A percentile compares a stretch with the other conserved stretches of the same genome.
These are phyloP conservation scores for Cynoglossus semilaevis DNA, from an alignment of 2,113 vertebrate genomes.

Conservation along the genomic window DNA sequence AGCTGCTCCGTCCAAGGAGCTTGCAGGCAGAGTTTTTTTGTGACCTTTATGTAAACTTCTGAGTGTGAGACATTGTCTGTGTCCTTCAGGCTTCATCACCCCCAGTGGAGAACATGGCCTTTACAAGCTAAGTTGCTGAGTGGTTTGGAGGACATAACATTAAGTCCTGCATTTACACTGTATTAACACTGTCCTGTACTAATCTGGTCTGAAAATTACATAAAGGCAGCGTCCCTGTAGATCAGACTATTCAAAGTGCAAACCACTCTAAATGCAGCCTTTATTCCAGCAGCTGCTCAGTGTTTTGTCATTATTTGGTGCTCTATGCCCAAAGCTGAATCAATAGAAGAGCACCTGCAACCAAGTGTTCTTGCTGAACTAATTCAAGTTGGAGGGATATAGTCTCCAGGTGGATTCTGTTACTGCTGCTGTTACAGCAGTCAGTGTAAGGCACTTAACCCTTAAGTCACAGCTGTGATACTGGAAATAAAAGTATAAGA, in stretches of 20 bases:
- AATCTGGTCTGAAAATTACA: constrained; percentile 33
- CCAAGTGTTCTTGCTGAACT: constrained; percentile 59
- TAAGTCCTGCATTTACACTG: constrained; percentile 27
- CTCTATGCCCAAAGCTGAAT: constrained; percentile 45
- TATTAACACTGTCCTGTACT: constrained; percentile 10
- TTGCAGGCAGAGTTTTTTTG: constrained; percentile 29
- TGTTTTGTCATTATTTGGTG: constrained; percentile 61
- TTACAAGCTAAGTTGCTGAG: neutral
- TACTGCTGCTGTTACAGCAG: constrained; percentile 22
- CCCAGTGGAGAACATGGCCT: constrained; percentile 9
- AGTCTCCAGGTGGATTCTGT: constrained; percentile 38
- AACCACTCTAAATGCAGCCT: constrained; percentile 28
- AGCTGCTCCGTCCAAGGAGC: constrained; percentile 44
- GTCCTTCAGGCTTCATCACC: constrained; percentile 32
- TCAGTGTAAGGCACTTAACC: constrained; percentile 34
- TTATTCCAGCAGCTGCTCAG: constrained; percentile 25
- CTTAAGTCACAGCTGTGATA: constrained; percentile 27
- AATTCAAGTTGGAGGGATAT: constrained; percentile 57
- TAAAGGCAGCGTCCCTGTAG: constrained; percentile 21
- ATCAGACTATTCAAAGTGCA: constrained; percentile 31
- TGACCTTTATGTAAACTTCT: constrained; percentile 11
- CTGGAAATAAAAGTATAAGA: constrained; percentile 7
- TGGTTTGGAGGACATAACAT: constrained; percentile 5
- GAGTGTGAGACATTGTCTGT: constrained; percentile 18
- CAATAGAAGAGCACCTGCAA: constrained; percentile 51